Base-by-base conservation (phyloP, 2,888 invertebrate species). In the Lasioglossum calceatum region DNA sequence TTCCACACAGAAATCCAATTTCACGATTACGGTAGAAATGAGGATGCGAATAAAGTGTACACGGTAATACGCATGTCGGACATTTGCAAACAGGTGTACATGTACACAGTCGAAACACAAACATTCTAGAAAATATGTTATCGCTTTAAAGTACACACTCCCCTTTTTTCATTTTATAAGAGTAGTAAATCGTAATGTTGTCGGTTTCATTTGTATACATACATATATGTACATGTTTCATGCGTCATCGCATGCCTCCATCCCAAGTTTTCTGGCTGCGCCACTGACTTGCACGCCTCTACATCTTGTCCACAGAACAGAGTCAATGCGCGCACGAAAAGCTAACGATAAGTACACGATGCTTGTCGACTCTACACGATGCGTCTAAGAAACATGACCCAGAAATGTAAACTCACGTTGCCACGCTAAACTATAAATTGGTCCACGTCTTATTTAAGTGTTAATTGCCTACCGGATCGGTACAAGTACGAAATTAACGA, bases 241-340 rank as follows among this genome's bases (percentile, higher is more conserved):
- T 16, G 23, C 39, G 27, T 27, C n/a, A 23, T 74, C 12, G 36
- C 27, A 81, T 75, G 27, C 54, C 74, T 74, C 44, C 54, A 61
- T 71, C 19, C 19, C 71, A n/a, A 75, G 71, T 27, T 71, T 50
- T 84, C 83, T 77, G 85, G 85, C 85, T 85, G 79, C 85, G 58
- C 85, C 72, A 85, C 80, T 79, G 32, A 42, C 54, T 85, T 27
- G 36, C 77, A 70, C 23, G 71, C 32, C 71, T 27, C 64, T 50
- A 39, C 27, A n/a, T n/a, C 76, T 79, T 77, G 67, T 79, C 72
- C 85, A 85, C 80, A 76, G 73, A 79, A 85, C 58, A 73, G 85
- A 85, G 85, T 80, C 80, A 73, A 23, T 61, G n/a, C 32, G 4
- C 58, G 39, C 32, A 4, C 47, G 39, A 76, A 47, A 72, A 36